These are phyloP conservation scores for Perithous albicinctus DNA, from an alignment of 2,888 invertebrate species.

Conservation along the genomic window DNA sequence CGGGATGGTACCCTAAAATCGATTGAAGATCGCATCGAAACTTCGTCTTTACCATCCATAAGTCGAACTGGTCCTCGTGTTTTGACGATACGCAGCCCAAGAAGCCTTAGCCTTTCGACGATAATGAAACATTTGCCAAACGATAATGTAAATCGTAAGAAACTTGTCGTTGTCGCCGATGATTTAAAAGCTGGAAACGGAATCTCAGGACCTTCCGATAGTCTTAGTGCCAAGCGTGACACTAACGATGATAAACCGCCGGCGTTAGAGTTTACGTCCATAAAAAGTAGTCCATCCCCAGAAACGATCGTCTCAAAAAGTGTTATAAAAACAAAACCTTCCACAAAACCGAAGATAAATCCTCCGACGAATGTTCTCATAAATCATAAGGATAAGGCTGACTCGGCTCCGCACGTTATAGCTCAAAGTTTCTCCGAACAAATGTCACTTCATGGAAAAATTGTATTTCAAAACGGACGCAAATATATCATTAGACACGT, in stretches of 20 bases:
- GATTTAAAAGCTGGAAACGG: slow-evolving; percentile 62
- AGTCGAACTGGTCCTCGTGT: slow-evolving; percentile 69
- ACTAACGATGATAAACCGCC: background rate
- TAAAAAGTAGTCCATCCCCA: background rate
- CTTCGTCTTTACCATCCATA: slow-evolving; percentile 37
- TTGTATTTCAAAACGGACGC: slow-evolving; percentile 74
- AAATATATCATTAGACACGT: slow-evolving; percentile 72
- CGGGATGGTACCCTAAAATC: slow-evolving; percentile 12
- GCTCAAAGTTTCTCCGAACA: slow-evolving; percentile 61
- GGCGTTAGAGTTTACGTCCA: background rate
- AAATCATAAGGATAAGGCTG: background rate
- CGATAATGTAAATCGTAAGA: slow-evolving; percentile 72
- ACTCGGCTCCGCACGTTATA: background rate
- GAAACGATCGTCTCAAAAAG: background rate
- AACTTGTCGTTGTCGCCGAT: slow-evolving; percentile 75
- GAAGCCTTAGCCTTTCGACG: slow-evolving; percentile 72
- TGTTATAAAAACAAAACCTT: background rate
- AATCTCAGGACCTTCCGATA: background rate
- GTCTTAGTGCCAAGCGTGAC: no score
- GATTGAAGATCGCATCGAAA: slow-evolving; percentile 30
- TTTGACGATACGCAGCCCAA: slow-evolving; percentile 73
- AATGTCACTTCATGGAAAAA: slow-evolving; percentile 64
- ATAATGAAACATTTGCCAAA: slow-evolving; percentile 77
- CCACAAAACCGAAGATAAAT: background rate
- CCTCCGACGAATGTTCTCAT: background rate